Conservation (phyloP, 2,113 vertebrate species). For the Paramormyrops kingsleyae region DNA sequence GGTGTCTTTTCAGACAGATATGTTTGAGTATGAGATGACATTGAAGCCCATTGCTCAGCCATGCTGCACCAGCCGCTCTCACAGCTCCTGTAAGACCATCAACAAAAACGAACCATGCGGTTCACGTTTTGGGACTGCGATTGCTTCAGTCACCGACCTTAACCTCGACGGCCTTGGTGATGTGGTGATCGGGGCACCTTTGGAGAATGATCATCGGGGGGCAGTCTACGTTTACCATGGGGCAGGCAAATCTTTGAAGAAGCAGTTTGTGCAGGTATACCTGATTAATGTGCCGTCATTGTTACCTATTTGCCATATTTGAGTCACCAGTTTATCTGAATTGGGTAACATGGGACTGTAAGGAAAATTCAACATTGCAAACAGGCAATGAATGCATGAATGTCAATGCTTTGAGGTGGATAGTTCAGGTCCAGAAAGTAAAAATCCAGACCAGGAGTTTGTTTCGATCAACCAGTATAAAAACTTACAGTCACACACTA, state of each 20-base stretch:
- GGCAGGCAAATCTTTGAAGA: slow-evolving; percentile 59
- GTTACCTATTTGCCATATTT: neutral
- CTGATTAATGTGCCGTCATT: neutral
- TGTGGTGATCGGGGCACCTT: slow-evolving; percentile 82
- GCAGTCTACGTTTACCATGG: slow-evolving; percentile 93
- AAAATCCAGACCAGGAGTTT: neutral
- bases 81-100: slow-evolving; percentile 57
- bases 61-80: slow-evolving; percentile 67
- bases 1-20: slow-evolving; percentile 49
- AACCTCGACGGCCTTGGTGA: slow-evolving; percentile 88
- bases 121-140: slow-evolving; percentile 86
- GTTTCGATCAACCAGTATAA: neutral
- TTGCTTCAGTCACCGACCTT: slow-evolving; percentile 83
- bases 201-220: slow-evolving; percentile 86
- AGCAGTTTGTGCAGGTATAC: slow-evolving; percentile 76
- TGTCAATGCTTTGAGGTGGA: neutral
- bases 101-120: slow-evolving; percentile 83
- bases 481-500: neutral
- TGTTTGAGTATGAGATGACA: slow-evolving; percentile 75
- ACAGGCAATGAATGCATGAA: neutral
- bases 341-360: neutral
- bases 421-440: neutral
- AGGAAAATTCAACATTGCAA: neutral
- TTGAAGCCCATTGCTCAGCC: slow-evolving; percentile 80
- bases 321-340: neutral